A percentile compares a stretch with the other conserved stretches of the same genome.
Conservation (phyloP, 2,113 vertebrate genomes). For the Ploceus nigricollis region DNA sequence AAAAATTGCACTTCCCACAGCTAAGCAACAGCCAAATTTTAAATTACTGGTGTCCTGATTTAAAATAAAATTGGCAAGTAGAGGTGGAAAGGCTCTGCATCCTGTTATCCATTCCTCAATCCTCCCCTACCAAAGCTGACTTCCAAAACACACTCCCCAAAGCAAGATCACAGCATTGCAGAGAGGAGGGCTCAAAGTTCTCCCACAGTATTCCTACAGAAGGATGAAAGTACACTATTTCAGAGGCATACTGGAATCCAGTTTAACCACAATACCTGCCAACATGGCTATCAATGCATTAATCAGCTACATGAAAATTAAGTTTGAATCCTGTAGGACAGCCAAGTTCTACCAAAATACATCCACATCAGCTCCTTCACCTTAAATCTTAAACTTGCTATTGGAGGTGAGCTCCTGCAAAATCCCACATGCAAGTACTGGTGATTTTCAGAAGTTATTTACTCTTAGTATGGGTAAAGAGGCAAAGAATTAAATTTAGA, state of each 20-base stretch:
- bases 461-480: background rate
- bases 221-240: background rate
- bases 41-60: background rate
- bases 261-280: slow-evolving; percentile 1
- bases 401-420: background rate
- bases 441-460: background rate
- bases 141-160: background rate
- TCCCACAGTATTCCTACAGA: background rate
- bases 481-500: background rate
- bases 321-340: background rate
- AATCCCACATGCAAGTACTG: background rate
- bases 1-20: background rate
- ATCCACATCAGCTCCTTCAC: background rate
- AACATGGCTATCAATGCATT: background rate
- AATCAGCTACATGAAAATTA: slow-evolving; percentile 20
- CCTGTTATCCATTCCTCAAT: background rate
- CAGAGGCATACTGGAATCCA: background rate
- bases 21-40: background rate
- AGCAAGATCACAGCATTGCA: background rate
- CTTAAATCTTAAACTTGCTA: background rate
- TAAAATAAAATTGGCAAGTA: background rate
- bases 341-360: background rate
- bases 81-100: background rate
- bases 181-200: background rate
- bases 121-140: background rate